Evolutionary conservation across 2,113 vertebrate species (phyloP).

Genomic region (Salvelinus fontinalis): DNA sequence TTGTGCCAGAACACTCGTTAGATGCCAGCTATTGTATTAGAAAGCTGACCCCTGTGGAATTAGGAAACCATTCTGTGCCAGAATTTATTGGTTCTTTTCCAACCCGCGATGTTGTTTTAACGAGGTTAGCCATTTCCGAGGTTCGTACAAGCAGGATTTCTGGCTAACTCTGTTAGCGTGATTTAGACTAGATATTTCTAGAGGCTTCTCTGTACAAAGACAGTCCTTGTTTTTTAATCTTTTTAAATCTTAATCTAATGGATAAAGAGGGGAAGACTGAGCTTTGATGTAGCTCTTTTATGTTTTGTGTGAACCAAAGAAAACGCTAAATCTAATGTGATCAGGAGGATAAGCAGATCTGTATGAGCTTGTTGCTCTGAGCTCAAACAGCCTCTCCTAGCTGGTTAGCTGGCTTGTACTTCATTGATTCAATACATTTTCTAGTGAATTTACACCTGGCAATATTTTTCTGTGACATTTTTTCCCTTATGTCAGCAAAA

Average conservation of each 20-base stretch:
- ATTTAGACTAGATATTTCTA: neutral
- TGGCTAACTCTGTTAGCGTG: neutral
- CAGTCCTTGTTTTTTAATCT: neutral
- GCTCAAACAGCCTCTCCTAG: neutral
- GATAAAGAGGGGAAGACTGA: neutral
- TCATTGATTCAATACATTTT: neutral
- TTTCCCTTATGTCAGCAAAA: neutral
- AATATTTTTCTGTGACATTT: neutral
- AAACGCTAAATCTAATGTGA: neutral
- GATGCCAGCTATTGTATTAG: neutral
- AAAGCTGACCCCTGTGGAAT: neutral
- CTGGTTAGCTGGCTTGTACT: neutral
- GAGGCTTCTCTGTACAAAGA: neutral
- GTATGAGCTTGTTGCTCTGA: neutral
- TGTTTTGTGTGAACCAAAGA: neutral
- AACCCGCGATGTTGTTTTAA: slow-evolving; percentile 1
- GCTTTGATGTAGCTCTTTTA: neutral
- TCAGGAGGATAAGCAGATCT: neutral
- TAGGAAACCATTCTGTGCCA: neutral
- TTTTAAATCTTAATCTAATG: neutral
- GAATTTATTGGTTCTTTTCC: neutral
- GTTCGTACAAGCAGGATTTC: neutral
- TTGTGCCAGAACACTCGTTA: neutral
- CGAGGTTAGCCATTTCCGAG: neutral
- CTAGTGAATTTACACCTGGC: neutral